Percentiles rank a stretch among this genome's conserved stretches.
These are phyloP conservation scores for Mobula hypostoma DNA, from an alignment of 2,113 vertebrate species.

Conservation along the genomic window DNA sequence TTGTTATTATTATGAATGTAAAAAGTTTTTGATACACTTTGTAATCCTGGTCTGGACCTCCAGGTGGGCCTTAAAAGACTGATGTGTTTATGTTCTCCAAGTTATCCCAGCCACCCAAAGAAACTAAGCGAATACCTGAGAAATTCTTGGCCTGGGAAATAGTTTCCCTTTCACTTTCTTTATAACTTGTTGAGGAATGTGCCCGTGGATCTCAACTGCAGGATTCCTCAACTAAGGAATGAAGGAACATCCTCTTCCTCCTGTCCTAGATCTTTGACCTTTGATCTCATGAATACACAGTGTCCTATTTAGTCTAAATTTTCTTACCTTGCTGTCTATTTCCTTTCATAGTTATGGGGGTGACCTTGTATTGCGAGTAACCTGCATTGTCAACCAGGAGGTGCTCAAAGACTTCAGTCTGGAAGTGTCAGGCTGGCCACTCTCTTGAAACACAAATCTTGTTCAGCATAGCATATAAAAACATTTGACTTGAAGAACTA, in stretches of 20 bases:
- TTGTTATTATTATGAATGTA: neutral
- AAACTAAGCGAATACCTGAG: neutral
- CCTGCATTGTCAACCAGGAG: neutral
- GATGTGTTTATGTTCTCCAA: neutral
- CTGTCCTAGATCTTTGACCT: too few species aligned
- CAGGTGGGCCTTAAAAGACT: too few species aligned
- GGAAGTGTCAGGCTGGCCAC: neutral
- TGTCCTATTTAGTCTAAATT: too few species aligned
- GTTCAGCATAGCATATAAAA: neutral
- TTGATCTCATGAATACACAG: too few species aligned
- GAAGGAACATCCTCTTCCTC: too few species aligned
- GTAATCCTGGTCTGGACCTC: neutral
- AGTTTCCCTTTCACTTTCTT: neutral
- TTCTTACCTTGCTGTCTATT: neutral
- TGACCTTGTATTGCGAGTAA: neutral
- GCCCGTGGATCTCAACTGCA: neutral
- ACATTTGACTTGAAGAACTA: neutral
- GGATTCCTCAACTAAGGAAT: neutral
- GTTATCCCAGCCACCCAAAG: neutral
- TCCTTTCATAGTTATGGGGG: neutral
- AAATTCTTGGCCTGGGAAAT: neutral
- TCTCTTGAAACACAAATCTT: neutral
- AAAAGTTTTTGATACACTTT: neutral
- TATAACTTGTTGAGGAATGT: neutral
- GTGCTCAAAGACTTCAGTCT: neutral